Conservation (phyloP, 2,797 vertebrate genomes). For the Chelidonichthys spinosus region DNA sequence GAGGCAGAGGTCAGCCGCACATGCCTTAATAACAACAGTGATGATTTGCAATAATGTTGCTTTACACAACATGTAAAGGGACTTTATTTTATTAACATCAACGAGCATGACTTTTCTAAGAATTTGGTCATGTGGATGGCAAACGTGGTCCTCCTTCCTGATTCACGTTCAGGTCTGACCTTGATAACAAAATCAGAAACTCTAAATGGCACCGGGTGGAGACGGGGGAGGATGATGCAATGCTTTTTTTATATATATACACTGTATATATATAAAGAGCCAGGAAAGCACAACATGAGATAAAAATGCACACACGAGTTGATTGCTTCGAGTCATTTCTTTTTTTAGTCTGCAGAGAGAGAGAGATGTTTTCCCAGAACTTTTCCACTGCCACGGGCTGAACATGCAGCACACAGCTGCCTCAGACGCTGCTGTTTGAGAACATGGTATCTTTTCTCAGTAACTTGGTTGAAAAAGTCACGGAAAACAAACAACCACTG, state of each 20-base stretch:
- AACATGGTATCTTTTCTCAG: conserved; percentile 29
- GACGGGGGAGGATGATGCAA: conserved; percentile 26
- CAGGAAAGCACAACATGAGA: conserved; percentile 5
- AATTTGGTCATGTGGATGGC: background rate
- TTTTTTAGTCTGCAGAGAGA: conserved; percentile 22
- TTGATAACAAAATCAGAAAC: conserved; percentile 3
- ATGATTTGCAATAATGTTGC: background rate
- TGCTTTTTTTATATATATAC: conserved; percentile 6
- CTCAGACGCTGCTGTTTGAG: conserved; percentile 14
- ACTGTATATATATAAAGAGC: background rate
- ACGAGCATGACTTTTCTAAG: background rate
- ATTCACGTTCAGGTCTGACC: conserved; percentile 15
- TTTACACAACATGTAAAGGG: background rate
- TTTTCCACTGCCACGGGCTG: conserved; percentile 17
- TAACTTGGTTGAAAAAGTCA: conserved; percentile 11
- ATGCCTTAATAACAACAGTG: background rate
- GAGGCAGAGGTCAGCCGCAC: background rate
- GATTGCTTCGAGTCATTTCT: conserved; percentile 8
- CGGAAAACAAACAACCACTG: conserved; percentile 22
- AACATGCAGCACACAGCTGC: conserved; percentile 31
- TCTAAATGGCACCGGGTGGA: conserved; percentile 4
- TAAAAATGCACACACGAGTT: conserved; percentile 19
- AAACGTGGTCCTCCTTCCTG: background rate
- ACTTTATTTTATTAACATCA: background rate
- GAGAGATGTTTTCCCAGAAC: conserved; percentile 28